Evolutionary conservation across 2,797 vertebrate species (phyloP), one percentile per base, ranked within the genome.

Genomic region (Cetoscarus ocellatus): DNA sequence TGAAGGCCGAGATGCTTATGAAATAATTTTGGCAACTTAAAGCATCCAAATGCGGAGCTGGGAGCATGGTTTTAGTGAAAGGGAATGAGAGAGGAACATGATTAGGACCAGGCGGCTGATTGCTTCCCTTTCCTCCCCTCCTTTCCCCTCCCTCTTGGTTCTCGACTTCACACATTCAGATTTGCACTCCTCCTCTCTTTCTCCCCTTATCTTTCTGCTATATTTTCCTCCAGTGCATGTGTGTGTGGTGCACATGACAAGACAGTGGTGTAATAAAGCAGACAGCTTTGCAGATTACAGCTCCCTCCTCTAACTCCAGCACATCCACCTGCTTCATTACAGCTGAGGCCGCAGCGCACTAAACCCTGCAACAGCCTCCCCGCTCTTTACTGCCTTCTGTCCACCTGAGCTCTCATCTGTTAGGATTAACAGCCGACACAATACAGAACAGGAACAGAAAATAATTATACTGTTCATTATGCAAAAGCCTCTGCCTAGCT

Each of bases 11-110:
- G 90, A 80, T 87, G 86, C 91, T 92, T 90, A 80, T 92, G 88
- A 92, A 93, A 93, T 93, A 80, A 90, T 92, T 93, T 87, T 83
- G 89, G 86, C 78, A 77, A 84, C 86, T 78, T 86, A 91, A 88
- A 85, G 82, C 76, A 73, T 85, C 90, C 85, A 87, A 93, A 89
- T 89, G 88, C 58, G 54, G 75, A 79, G 84, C 79, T 63, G 77
- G 77, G 81, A 85, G 83, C 73, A 52, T 75, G 82, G 77, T 64
- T 79, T 80, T 66, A 67, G 82, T 86, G 79, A 84, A 83, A 84
- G 65, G 72, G 78, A 70, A 78, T 65, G 55, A 73, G 79, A 78
- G 75, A 69, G 66, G 79, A 79, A 67, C 76, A 71, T 90, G 80
- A 86, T 88, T 88, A 86, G 82, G 79, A 87, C 77, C 67, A 73